Percentiles rank a stretch among this genome's conserved stretches.
Evolutionary conservation across 2,113 vertebrate species (phyloP).

Genomic region (Neofelis nebulosa): DNA sequence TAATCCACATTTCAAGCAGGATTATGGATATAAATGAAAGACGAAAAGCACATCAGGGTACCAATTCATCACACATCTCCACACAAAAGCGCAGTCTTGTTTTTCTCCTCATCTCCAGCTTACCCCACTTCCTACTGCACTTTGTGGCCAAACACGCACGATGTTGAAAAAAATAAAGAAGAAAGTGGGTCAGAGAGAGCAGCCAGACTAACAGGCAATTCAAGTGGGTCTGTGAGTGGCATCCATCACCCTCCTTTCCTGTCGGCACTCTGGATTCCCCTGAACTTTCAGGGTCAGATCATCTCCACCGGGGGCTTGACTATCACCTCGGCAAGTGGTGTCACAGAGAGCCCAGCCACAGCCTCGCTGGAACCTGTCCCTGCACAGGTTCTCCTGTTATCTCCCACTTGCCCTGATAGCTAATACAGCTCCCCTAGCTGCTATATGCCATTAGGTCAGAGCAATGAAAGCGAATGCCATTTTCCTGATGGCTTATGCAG

Average conservation of each 20-base stretch:
- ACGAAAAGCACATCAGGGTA: constrained; percentile 67
- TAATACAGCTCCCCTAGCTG: constrained; percentile 82
- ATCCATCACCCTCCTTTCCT: neutral
- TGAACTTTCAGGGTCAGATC: constrained; percentile 73
- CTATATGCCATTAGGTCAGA: constrained; percentile 87
- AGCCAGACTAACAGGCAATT: neutral
- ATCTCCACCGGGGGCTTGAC: constrained; percentile 60
- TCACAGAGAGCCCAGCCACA: constrained; percentile 44
- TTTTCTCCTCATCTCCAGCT: constrained; percentile 36
- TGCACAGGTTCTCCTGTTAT: constrained; percentile 81
- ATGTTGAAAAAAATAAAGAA: neutral
- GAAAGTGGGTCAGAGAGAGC: constrained; percentile 25
- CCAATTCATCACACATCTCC: constrained; percentile 36
- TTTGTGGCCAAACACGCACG: neutral
- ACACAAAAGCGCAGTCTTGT: constrained; percentile 57
- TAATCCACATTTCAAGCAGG: constrained; percentile 76
- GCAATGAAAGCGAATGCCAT: constrained; percentile 86
- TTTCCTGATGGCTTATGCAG: constrained; percentile 89
- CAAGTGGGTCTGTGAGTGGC: neutral
- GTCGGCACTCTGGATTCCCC: constrained; percentile 60
- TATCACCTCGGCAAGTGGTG: constrained; percentile 54
- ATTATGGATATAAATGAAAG: constrained; percentile 68
- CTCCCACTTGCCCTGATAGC: constrained; percentile 84
- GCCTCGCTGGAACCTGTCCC: constrained; percentile 74
- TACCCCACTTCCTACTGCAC: constrained; percentile 12